Base-by-base conservation (phyloP, 2,113 vertebrate species). In the Gadus chalcogrammus region DNA sequence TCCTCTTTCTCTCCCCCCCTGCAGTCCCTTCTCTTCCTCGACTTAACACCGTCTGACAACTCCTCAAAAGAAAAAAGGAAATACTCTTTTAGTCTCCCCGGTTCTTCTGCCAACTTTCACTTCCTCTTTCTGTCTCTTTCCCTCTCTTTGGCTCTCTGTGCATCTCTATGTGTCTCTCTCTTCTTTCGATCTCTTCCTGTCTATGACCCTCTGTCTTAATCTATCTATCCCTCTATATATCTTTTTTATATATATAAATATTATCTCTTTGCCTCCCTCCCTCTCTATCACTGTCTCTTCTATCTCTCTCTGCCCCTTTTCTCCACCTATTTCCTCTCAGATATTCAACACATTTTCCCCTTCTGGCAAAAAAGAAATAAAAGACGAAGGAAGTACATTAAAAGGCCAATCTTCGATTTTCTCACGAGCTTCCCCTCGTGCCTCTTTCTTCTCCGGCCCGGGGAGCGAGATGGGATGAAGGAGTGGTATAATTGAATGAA, bases 11-110 rank as follows among this genome's bases (percentile, higher is more conserved):
- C 42, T 6, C 42, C 12, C 42, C 77, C 17, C 70, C 71, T 75
- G 72, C 60, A 63, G 78, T 85, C 84, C 81, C 71, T 61, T 79
- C 75, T 85, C 75, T 80, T 77, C 68, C 77, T 16, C 81, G 73
- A 78, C 76, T 78, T 64, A 73, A 83, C 79, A 79, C 35, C 76
- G 70, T 77, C 80, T 84, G 87, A 86, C 87, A 84, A 83, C 68
- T 80, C 73, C 77, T 87, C 80, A 75, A 65, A 71, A 65, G 70
- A 73, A 73, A 52, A 48, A 69, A 69, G 64, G 69, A 73, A 72
- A 79, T 78, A 48, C 42, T 48, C 42, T 48, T 48, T 48, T 48
- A 48, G 42, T 48, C 42, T 48, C 42, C 76, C 42, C 42, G 42
- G 2, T 48, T 48, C 42, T 48, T 78, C 79, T 48, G 42, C 42